Evolutionary conservation across 2,113 vertebrate species (phyloP), one percentile per base, ranked within the genome.

Genomic region (Phaetusa simplex): DNA sequence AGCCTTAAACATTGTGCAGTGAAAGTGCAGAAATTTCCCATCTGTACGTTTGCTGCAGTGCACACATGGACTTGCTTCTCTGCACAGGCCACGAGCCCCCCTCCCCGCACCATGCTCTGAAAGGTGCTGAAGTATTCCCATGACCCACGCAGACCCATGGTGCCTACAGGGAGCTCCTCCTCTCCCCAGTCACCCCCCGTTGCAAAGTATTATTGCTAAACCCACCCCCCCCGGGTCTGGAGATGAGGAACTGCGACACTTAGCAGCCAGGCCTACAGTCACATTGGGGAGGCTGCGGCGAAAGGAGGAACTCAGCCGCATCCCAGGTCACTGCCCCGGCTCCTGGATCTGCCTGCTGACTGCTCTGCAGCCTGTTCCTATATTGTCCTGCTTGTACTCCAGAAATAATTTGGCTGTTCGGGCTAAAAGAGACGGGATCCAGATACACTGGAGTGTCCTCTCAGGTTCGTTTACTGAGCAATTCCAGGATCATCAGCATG

Each of bases 271-370:
- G 55, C 93, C 73, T 24, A 1, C 43, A 53, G 95, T 96, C 93
- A 83, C 47, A 50, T 14, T 97, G 95, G 62, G 73, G 78, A 65
- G 78, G 70, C 89, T 79, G 84, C 3, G 71, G 93, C 1, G 1
- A 40, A 97, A 97, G 97, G 80, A 93, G 96, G 97, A 97, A 97
- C 97, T 97, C 74, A 1, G 50, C 71, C 2, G 3, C 59, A 70
- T 72, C 90, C 70, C 82, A 27, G 93, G 86, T 95, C 91, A 94
- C 88, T 95, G 85, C 71, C 78, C 86, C 0, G 0, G 49, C 94
- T 91, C 32, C 77, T 36, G 87, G 77, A 67, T 53, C 87, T 87
- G 93, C 69, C 36, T 9, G 0, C 90, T 21, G 72, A 23, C 69
- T 23, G 45, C 59, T 62, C 45, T 50, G 55, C 76, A 73, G 53